phyloP scores from a whole-genome alignment of 1,140 invertebrate species.

The Drosophila navojoa region DNA sequence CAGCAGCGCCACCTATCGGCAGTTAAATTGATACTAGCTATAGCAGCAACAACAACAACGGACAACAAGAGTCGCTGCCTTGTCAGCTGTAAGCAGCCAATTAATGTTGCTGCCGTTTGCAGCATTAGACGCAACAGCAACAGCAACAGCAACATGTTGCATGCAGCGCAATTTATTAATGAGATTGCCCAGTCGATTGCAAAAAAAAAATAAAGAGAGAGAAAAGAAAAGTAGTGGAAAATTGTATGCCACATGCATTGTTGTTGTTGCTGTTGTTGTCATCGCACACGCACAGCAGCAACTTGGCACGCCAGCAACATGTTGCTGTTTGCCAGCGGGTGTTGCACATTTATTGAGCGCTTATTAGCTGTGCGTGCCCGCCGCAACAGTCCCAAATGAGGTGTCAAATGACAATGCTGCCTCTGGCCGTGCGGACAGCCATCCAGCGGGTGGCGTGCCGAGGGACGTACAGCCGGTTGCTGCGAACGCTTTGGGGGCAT shows the following conservation, averaged over 20 bases:
- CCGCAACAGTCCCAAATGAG: constrained; percentile 61
- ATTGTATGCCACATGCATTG: constrained; percentile 54
- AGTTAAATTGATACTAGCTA: constrained; percentile 56
- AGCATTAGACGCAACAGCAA: constrained; percentile 33
- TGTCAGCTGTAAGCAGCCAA: constrained; percentile 77
- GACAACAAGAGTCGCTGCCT: constrained; percentile 46
- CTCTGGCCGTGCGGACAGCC: neutral
- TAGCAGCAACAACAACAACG: constrained; percentile 36
- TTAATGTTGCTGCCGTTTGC: constrained; percentile 70
- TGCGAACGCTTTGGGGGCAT: neutral
- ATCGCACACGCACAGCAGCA: constrained; percentile 44
- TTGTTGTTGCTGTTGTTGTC: constrained; percentile 55
- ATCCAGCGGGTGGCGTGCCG: neutral
- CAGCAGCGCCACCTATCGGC: constrained; percentile 76
- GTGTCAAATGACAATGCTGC: constrained; percentile 79
- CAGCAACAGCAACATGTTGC: constrained; percentile 52
- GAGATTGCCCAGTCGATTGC: constrained; percentile 82
- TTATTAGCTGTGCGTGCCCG: constrained; percentile 74
- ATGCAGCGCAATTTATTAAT: constrained; percentile 83
- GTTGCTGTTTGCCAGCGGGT: constrained; percentile 77
- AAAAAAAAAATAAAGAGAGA: constrained; percentile 10
- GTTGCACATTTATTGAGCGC: constrained; percentile 80
- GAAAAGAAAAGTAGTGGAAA: constrained; percentile 2
- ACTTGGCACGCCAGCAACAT: constrained; percentile 54
- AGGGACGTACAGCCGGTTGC: neutral